Evolutionary conservation across 2,888 invertebrate genomes (phyloP).

Genomic region (Aphelenchoides bicaudatus): DNA sequence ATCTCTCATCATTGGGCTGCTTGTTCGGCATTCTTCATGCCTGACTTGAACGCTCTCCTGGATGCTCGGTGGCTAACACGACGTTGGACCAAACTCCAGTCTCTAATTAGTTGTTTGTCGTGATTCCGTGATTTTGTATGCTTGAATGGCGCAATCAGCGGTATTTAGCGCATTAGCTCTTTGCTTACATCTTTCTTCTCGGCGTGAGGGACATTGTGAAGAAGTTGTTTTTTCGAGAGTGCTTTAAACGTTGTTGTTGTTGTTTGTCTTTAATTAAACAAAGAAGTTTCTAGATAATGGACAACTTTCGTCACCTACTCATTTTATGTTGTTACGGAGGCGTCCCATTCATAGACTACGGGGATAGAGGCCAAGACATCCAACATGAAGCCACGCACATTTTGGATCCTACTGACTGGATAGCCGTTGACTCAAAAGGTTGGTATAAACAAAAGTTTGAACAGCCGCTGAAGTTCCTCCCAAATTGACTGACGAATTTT

Average conservation of each 20-base stretch:
- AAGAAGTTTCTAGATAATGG: slow-evolving; percentile 14
- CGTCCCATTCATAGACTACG: slow-evolving; percentile 38
- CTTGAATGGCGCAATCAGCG: too few relatives aligned
- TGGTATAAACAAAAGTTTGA: not conserved
- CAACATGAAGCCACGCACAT: slow-evolving; percentile 31
- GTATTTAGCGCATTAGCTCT: too few relatives aligned
- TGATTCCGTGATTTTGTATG: too few relatives aligned
- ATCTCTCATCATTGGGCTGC: too few relatives aligned
- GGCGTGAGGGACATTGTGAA: not conserved
- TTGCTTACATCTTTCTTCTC: not conserved
- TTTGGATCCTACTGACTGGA: slow-evolving; percentile 44
- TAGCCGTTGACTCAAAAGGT: slow-evolving; percentile 39
- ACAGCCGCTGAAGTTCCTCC: not conserved
- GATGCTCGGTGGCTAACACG: too few relatives aligned
- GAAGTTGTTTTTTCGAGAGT: not conserved
- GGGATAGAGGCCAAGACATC: slow-evolving; percentile 12
- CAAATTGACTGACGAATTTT: not conserved
- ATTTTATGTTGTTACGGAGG: slow-evolving; percentile 45
- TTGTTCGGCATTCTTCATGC: too few relatives aligned
- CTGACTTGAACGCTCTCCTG: too few relatives aligned
- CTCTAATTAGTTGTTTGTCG: too few relatives aligned
- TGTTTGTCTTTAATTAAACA: too few relatives aligned
- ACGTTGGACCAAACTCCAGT: too few relatives aligned
- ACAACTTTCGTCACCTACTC: slow-evolving; percentile 31
- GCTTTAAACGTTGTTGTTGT: too few relatives aligned